Evolutionary conservation across 2,797 vertebrate genomes (phyloP), one percentile per base, ranked within the genome.

Genomic region (Ptychadena robeensis): DNA sequence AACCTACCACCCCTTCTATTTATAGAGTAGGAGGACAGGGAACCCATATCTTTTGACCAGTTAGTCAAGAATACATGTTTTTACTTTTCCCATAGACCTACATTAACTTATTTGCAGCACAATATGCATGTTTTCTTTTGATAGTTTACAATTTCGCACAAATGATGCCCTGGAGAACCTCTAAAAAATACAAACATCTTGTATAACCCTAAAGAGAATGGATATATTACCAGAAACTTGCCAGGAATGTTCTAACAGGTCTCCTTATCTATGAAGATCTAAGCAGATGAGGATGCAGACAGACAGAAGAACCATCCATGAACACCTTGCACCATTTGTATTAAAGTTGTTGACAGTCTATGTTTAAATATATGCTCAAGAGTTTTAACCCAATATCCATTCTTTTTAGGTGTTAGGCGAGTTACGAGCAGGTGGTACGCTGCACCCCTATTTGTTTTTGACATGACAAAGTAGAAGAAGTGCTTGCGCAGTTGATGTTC

Each of bases 381-480:
- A 15, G 34, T 4, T 69, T 22, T 11, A 40, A 3, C 14, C 67
- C 27, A 25, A 3, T 69, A n/a, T 28, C 34, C 34, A 40, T 27
- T 18, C 14, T 22, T 38, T 69, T n/a, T 22, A 69, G 67, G n/a
- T 38, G 67, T 35, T 27, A 27, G 67, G 14, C 34, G 35, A 69
- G 35, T 69, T 27, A 25, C 31, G 34, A 57, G 76, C 76, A 79
- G 76, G 76, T 79, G 76, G 40, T 25, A 57, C 30, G 40, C 40
- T 5, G 34, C n/a, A 0, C 40, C 40, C n/a, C 12, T 79, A 48
- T 69, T 59, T 79, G 44, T 37, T 68, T 79, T 5, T 38, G 32
- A 35, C 25, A 48, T 79, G 65, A 79, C 40, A 79, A 79, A 79
- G 76, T 79, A 44, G 18, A 68, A 68, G 76, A 79, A 68, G 75